These are phyloP conservation scores for Sisor rabdophorus DNA, from an alignment of 2,113 vertebrate genomes.

Conservation along the genomic window DNA sequence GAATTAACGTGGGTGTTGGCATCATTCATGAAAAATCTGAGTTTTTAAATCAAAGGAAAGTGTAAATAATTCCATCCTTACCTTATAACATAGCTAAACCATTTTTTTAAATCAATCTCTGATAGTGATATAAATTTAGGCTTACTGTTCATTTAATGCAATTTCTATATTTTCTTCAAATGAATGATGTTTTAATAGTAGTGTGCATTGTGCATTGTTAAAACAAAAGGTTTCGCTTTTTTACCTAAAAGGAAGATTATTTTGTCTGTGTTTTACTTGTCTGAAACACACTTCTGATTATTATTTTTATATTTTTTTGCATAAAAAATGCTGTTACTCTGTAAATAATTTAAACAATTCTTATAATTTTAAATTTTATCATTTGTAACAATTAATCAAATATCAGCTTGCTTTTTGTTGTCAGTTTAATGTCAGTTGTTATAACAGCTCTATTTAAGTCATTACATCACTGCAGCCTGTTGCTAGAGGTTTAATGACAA, in stretches of 20 bases:
- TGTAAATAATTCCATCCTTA: not conserved
- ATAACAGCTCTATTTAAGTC: not conserved
- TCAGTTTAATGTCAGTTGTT: not conserved
- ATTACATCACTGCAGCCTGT: not conserved
- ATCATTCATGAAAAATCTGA: not conserved
- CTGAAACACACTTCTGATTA: not conserved
- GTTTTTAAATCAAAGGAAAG: no score
- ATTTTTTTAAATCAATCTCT: not conserved
- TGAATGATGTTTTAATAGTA: not conserved
- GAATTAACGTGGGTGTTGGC: no score
- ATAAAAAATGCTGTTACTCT: no score
- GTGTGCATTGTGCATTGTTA: not conserved
- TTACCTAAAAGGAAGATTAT: not conserved
- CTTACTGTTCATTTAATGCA: not conserved
- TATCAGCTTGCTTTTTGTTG: not conserved
- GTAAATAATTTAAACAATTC: no score
- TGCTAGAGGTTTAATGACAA: not conserved
- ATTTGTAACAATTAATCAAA: not conserved
- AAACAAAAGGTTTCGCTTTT: not conserved
- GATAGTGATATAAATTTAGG: not conserved
- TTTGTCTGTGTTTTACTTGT: not conserved
- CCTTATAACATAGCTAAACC: not conserved
- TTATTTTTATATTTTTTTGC: no score
- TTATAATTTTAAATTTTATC: no score
- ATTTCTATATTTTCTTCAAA: not conserved